Percentiles rank a stretch among this genome's conserved stretches.
Conservation (phyloP, 1,140 invertebrate species). For the Diorhabda carinulata region DNA sequence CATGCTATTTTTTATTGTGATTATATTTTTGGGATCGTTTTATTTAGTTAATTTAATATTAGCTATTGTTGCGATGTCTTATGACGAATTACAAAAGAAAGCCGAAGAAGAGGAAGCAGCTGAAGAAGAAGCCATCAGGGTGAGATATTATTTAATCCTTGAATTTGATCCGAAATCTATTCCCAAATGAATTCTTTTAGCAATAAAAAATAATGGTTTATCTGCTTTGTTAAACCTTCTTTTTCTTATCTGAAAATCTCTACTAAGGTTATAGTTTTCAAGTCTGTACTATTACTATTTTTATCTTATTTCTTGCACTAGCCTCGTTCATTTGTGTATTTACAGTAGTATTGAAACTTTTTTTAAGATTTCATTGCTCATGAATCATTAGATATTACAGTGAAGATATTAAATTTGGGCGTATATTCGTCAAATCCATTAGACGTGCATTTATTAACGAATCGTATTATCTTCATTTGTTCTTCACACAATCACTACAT, state of each 20-base stretch:
- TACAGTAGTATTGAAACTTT: background rate
- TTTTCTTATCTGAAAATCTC: too few species aligned
- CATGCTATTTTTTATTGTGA: slow-evolving; percentile 96
- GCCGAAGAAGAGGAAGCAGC: slow-evolving; percentile 93
- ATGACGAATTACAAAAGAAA: slow-evolving; percentile 97
- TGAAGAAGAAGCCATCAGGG: slow-evolving; percentile 85
- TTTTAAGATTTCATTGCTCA: too few species aligned
- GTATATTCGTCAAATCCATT: too few species aligned
- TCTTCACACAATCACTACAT: too few species aligned
- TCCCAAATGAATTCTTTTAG: too few species aligned
- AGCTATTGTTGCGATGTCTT: slow-evolving; percentile 99
- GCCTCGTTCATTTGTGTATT: background rate
- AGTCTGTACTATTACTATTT: background rate
- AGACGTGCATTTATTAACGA: too few species aligned
- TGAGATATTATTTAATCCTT: slow-evolving; percentile 40
- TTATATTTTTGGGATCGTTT: slow-evolving; percentile 97
- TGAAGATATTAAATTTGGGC: too few species aligned
- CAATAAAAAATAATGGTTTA: too few species aligned
- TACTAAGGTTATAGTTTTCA: background rate
- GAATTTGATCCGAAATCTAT: too few species aligned
- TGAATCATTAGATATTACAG: too few species aligned
- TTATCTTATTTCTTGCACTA: background rate
- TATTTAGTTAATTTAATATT: slow-evolving; percentile 98
- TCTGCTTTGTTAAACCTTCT: too few species aligned
- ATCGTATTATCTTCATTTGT: too few species aligned